A percentile compares a stretch with the other conserved stretches of the same genome.
Evolutionary conservation across 2,888 invertebrate species (phyloP).

Genomic region (Kuschelorhynchus macadamiae): DNA sequence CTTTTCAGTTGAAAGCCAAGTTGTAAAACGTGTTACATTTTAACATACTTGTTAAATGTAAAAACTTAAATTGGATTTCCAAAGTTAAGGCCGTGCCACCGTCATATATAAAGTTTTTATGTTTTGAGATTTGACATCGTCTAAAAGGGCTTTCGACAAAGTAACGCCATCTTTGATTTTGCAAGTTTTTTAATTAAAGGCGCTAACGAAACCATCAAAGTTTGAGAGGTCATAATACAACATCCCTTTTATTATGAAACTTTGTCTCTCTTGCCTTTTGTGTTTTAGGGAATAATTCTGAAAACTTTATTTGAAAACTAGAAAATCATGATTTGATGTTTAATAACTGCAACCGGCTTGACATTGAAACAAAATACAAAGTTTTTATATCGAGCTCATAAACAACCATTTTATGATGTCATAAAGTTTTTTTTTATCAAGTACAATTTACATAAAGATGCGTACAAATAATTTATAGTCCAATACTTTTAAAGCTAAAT

Average conservation of each 20-base stretch:
- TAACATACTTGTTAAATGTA: conserved; percentile 49
- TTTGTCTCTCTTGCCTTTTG: conserved; percentile 21
- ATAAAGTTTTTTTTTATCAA: too few relatives aligned
- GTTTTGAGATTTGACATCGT: conserved; percentile 48
- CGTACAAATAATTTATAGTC: too few relatives aligned
- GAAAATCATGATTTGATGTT: conserved; percentile 14
- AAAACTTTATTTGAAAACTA: conserved; percentile 11
- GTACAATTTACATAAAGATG: too few relatives aligned
- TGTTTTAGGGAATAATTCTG: conserved; percentile 24
- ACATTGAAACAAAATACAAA: too few relatives aligned
- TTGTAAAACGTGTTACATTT: conserved; percentile 46
- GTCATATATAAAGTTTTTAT: conserved; percentile 46
- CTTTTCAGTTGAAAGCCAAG: conserved; percentile 23
- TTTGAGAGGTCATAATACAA: conserved; percentile 40
- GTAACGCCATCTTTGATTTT: conserved; percentile 39
- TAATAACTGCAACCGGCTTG: neutral
- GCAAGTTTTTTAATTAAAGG: conserved; percentile 47
- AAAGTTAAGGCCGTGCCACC: conserved; percentile 29
- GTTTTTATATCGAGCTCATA: too few relatives aligned
- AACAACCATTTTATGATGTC: too few relatives aligned
- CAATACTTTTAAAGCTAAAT: too few relatives aligned
- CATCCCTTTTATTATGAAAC: conserved; percentile 31
- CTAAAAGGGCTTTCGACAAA: conserved; percentile 27
- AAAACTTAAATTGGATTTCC: conserved; percentile 49
- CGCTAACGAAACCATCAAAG: conserved; percentile 29